Conservation (phyloP, 2,113 vertebrate species). For the Callaeas wilsoni region DNA sequence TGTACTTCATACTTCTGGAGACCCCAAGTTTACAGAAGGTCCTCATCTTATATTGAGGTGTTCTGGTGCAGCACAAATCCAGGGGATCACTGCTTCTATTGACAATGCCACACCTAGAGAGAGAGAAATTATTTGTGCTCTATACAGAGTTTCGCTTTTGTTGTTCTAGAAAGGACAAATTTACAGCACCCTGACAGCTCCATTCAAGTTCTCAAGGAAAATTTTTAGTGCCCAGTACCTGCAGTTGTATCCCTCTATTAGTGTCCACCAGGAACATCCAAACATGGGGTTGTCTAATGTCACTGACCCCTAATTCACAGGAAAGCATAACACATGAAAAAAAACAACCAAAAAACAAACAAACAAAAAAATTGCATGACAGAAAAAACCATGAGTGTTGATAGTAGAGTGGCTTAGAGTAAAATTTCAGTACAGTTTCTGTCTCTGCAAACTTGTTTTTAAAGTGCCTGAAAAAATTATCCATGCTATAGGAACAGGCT, state of each 20-base stretch:
- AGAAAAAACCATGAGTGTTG: neutral
- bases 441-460: neutral
- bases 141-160: neutral
- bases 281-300: neutral
- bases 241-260: neutral
- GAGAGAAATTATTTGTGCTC: neutral
- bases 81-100: neutral
- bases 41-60: too few species aligned
- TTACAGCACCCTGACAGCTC: neutral
- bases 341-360: neutral
- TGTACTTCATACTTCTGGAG: neutral
- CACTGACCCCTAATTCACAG: neutral
- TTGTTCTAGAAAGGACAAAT: neutral
- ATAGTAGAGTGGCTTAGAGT: neutral
- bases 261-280: neutral
- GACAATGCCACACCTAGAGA: neutral
- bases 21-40: neutral
- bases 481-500: neutral
- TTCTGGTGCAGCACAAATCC: neutral
- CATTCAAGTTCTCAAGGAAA: neutral
- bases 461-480: neutral
- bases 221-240: neutral
- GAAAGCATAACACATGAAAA: rapidly evolving
- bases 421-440: neutral
- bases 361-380: neutral